Base-by-base conservation (phyloP, 2,888 invertebrate genomes). In the Hydroisotoma schaefferi region DNA sequence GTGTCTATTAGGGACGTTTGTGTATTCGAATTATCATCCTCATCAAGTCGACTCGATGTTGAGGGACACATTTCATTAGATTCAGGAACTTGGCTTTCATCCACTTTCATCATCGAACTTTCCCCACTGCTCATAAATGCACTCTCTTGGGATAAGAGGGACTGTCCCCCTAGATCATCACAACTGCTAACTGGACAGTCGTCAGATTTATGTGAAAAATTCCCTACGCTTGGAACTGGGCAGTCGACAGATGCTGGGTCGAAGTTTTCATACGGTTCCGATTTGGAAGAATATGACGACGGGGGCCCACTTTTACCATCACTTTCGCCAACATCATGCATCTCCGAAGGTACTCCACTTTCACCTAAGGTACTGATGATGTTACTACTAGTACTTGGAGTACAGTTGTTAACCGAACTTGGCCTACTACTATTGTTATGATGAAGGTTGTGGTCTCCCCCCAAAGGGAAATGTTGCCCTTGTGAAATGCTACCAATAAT, bases 41-140 rank as follows among this genome's bases (percentile, higher is more conserved):
- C 46, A 46, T 46, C 46, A 25, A 22, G 25, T 6, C 25, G 46
- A 20, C 23, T 23, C 15, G 46, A 25, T 23, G 46, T 46, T 22
- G 46, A 46, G 15, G 46, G 25, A 46, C 46, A 46, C 25, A 46
- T 23, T 2, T 46, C 46, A 10, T 53, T 51, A 20, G 6, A 37
- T 18, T 12, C 10, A 25, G 8, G 10, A n/a, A 37, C 48, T 33
- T 29, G 44, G 8, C 18, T 18, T 8, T 26, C 26, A 3, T 49
- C 26, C 8, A 27, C 28, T 29, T 49, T 49, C 49, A 27, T 28
- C 49, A 27, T 48, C n/a, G n/a, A n/a, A n/a, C 44, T 51, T 51
- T 38, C 29, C 33, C 46, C 23, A 43, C 22, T 37, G 47, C 48
- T 15, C n/a, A 20, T 40, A 40, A 40, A 40, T 15, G 40, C 40